These are phyloP conservation scores for Danionella dracula DNA, from an alignment of 2,797 vertebrate species.

Conservation along the genomic window DNA sequence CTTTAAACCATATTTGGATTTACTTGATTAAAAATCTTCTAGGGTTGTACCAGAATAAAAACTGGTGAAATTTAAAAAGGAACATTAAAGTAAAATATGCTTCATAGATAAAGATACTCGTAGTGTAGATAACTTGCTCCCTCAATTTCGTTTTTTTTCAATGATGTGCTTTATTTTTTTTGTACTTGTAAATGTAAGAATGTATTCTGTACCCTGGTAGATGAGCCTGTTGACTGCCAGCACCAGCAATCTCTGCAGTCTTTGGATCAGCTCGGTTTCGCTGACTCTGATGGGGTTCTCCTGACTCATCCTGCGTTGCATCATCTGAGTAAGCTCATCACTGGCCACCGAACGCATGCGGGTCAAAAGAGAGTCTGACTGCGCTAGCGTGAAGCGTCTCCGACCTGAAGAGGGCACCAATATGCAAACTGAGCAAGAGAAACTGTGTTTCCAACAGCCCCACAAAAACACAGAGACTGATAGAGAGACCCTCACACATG, in stretches of 20 bases:
- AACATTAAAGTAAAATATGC: too few relatives aligned
- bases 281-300: slow-evolving; percentile 86
- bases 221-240: slow-evolving; percentile 90
- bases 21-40: too few relatives aligned
- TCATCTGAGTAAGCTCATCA: slow-evolving; percentile 90
- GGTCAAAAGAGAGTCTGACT: slow-evolving; percentile 85
- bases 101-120: too few relatives aligned
- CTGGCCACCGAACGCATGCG: slow-evolving; percentile 91
- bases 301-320: slow-evolving; percentile 93
- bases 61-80: too few relatives aligned
- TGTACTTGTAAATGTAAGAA: too few relatives aligned
- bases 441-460: not conserved
- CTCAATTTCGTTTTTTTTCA: too few relatives aligned
- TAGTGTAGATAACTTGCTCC: too few relatives aligned
- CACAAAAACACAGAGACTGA: not conserved
- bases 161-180: too few relatives aligned
- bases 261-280: slow-evolving; percentile 85
- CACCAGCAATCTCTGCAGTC: slow-evolving; percentile 87
- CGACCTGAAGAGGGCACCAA: slow-evolving; percentile 64
- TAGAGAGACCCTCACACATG: not conserved
- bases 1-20: too few relatives aligned
- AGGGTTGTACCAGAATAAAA: too few relatives aligned
- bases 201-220: slow-evolving; percentile 75
- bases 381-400: slow-evolving; percentile 79
- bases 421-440: not conserved